These are phyloP conservation scores for Sorex araneus DNA, from an alignment of 2,113 vertebrate species.

Conservation along the genomic window DNA sequence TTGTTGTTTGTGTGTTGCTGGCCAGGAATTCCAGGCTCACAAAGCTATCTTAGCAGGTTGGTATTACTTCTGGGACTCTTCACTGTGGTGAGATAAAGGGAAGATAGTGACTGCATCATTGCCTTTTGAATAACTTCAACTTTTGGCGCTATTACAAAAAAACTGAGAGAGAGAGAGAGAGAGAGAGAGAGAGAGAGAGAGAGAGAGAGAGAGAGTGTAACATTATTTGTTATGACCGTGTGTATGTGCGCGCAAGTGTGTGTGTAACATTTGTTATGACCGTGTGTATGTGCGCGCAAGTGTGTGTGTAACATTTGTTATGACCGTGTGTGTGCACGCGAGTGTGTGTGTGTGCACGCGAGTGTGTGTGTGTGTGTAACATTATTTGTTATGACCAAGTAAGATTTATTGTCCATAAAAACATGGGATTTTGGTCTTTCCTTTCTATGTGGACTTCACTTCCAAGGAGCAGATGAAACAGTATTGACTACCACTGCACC, in stretches of 20 bases:
- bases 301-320: too few species aligned
- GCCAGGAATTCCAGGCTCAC: conserved; percentile 96
- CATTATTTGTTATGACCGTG: too few species aligned
- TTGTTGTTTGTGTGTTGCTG: conserved; percentile 96
- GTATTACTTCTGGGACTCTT: conserved; percentile 67
- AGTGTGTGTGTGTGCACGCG: too few species aligned
- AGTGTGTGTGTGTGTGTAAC: too few species aligned
- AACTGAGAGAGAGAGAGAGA: too few species aligned
- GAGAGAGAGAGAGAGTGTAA: too few species aligned
- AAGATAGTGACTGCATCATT: conserved; percentile 37
- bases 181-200: too few species aligned
- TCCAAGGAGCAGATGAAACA: background rate
- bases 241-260: too few species aligned
- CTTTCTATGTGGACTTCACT: conserved; percentile 3
- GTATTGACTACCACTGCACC: background rate
- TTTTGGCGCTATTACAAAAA: conserved; percentile 55
- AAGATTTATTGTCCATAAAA: conserved; percentile 2
- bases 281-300: too few species aligned
- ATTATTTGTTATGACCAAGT: conserved; percentile 48
- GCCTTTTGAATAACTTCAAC: conserved; percentile 46
- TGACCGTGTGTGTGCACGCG: too few species aligned
- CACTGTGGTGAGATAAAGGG: conserved; percentile 61
- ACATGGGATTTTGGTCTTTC: conserved; percentile 38
- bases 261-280: too few species aligned
- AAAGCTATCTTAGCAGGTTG: conserved; percentile 96